Base-by-base conservation (phyloP, 2,888 invertebrate genomes). In the Pogonocherus hispidulus region DNA sequence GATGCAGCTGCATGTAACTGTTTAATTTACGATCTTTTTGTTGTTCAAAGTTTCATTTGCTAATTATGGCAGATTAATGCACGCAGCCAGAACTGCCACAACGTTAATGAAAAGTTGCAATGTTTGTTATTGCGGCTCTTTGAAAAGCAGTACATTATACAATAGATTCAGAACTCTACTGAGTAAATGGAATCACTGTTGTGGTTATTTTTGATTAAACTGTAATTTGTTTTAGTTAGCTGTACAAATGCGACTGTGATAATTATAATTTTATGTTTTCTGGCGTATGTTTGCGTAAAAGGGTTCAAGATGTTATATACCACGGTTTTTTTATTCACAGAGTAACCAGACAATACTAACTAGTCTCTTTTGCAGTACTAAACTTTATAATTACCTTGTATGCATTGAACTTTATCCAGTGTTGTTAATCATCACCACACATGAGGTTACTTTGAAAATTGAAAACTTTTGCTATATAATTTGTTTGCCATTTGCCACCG, bases 191-290 rank as follows among this genome's bases (percentile, higher is more conserved):
- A 41, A 41, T 14, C 41, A 41, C 1, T 16, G 41, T 41, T 41
- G 41, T 41, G 41, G n/a, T n/a, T 41, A 41, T 41, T 41, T 41
- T 41, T 41, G 41, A 41, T 41, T 41, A 41, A 41, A n/a, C 14
- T n/a, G 16, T 11, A 41, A 41, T 41, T 41, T 41, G 41, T 41
- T 41, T 41, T 41, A 41, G 6, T 41, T 41, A n/a, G 41, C 5
- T 41, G 16, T 41, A 5, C 41, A 16, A 16, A 41, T 41, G 41
- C n/a, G 16, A 41, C 41, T 41, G 4, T 16, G 14, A 41, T 16
- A 41, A 41, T 32, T 32, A 11, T 32, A 32, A 32, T 27, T 41
- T 41, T 9, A n/a, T 14, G 5, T 1, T n/a, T 1, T 9, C 14
- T 16, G 14, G 16, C n/a, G 14, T n/a, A n/a, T 41, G 41, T 41